phyloP scores from a whole-genome alignment of 2,888 invertebrate species.

The Chirona hameri region DNA sequence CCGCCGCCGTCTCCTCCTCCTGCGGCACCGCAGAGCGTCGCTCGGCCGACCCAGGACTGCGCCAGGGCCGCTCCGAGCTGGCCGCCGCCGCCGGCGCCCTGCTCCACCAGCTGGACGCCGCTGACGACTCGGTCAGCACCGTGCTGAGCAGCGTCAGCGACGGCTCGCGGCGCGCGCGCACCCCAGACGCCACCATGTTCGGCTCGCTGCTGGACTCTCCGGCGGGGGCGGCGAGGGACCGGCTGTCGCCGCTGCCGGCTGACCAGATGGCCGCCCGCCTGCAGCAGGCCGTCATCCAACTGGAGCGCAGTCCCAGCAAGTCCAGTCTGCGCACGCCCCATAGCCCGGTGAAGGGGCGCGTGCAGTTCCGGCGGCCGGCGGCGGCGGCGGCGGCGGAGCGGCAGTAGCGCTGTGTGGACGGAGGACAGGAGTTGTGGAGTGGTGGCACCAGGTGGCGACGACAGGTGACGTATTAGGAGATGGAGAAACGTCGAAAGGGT shows the following conservation, averaged over 20 bases:
- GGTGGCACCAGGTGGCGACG: too few species aligned
- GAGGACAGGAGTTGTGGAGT: too few species aligned
- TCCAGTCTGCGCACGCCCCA: background rate
- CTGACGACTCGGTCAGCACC: background rate
- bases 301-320: background rate
- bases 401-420: too few species aligned
- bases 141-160: constrained; percentile 12
- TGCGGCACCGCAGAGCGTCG: background rate
- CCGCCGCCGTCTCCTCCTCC: too few species aligned
- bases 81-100: background rate
- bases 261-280: background rate
- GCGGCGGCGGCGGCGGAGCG: too few species aligned
- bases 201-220: background rate
- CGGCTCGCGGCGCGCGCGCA: background rate
- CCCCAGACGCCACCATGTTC: background rate
- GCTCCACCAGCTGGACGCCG: background rate
- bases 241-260: background rate
- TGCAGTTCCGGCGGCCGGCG: background rate
- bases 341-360: constrained; percentile 9
- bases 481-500: too few species aligned
- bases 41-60: background rate
- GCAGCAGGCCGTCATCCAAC: background rate
- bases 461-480: too few species aligned
- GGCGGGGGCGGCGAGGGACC: background rate
- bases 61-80: constrained; percentile 6